Evolutionary conservation across 2,113 vertebrate species (phyloP).

Genomic region (Syngnathus typhle): DNA sequence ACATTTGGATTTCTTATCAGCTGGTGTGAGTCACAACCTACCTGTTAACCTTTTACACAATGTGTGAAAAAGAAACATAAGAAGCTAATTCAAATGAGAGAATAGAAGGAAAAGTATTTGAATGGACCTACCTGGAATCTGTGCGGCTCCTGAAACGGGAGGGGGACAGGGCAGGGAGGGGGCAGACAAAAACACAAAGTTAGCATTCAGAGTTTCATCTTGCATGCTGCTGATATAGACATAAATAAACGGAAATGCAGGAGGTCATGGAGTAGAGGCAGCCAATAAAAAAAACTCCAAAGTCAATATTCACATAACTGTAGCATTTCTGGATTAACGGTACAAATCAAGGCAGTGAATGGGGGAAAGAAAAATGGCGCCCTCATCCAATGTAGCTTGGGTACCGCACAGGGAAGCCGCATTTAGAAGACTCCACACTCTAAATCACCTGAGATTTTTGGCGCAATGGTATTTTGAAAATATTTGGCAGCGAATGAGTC

Average conservation of each 20-base stretch:
- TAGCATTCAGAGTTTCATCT: constrained; percentile 41
- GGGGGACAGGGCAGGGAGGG: neutral
- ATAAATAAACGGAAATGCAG: constrained; percentile 10
- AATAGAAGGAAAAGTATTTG: constrained; percentile 13
- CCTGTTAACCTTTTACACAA: too few relatives aligned
- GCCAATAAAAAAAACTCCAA: neutral
- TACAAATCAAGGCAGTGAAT: neutral
- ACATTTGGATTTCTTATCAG: neutral
- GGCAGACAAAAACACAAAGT: constrained; percentile 39
- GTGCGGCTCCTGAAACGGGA: constrained; percentile 64
- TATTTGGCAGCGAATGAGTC: too few relatives aligned
- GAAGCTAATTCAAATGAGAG: neutral
- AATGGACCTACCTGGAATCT: constrained; percentile 65
- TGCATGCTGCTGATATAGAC: constrained; percentile 14
- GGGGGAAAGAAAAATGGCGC: neutral
- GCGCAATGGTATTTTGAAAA: too few relatives aligned
- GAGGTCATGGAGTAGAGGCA: neutral
- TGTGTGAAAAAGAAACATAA: neutral
- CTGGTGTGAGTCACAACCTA: neutral
- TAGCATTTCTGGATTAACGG: neutral
- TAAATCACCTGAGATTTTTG: too few relatives aligned
- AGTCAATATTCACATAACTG: neutral
- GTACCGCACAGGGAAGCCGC: too few relatives aligned
- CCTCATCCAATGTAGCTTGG: too few relatives aligned
- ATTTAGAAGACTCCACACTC: too few relatives aligned